phyloP scores from a whole-genome alignment of 1,140 invertebrate genomes.

The Calephelis virginiensis region DNA sequence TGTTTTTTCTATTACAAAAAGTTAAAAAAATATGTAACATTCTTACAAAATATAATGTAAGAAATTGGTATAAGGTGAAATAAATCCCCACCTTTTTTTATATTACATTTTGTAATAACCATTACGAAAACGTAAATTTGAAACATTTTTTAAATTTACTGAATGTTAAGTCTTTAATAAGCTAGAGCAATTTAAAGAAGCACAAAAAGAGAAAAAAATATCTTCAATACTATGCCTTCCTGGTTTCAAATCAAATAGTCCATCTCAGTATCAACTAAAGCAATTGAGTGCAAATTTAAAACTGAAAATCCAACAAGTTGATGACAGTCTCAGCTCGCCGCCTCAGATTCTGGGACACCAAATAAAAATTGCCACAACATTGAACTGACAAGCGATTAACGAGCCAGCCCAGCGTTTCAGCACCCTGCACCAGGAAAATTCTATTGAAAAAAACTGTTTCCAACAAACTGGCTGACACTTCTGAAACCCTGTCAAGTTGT shows the following conservation, averaged over 20 bases:
- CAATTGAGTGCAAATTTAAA: conserved; percentile 2
- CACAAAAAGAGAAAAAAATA: no score
- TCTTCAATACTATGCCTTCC: no score
- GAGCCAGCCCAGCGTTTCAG: conserved; percentile 2
- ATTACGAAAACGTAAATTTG: no score
- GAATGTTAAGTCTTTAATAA: no score
- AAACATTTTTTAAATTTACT: no score
- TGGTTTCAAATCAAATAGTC: background rate
- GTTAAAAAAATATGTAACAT: no score
- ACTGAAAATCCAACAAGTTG: conserved; percentile 15
- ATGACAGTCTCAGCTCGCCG: conserved; percentile 5
- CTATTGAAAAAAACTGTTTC: conserved; percentile 9
- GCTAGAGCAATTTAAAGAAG: no score
- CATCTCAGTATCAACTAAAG: background rate
- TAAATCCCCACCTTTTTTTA: no score
- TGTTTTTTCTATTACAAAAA: no score
- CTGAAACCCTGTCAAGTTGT: background rate
- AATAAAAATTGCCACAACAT: conserved; percentile 15
- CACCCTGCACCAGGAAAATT: background rate
- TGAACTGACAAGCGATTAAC: conserved; percentile 16
- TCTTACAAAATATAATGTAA: no score
- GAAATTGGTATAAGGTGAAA: no score
- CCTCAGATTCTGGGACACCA: background rate
- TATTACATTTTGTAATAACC: no score
- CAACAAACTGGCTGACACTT: background rate